phyloP scores from a whole-genome alignment of 2,888 invertebrate species.

The Epistrophe grossulariae region DNA sequence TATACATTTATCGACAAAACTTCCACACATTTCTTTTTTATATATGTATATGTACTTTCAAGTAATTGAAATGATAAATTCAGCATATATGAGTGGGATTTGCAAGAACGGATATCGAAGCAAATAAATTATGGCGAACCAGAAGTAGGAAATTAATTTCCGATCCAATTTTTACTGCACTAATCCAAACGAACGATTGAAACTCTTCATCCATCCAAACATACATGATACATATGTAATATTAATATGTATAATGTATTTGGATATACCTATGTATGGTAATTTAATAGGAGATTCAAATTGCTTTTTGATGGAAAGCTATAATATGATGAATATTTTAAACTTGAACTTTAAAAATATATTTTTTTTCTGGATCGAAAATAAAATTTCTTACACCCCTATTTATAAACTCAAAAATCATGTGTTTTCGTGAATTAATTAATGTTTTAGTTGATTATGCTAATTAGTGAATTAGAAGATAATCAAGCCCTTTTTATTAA shows the following conservation, averaged over 20 bases:
- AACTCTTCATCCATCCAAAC: neutral
- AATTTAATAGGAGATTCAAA: neutral
- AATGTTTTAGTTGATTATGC: too few species aligned
- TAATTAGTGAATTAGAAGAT: too few species aligned
- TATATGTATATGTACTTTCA: neutral
- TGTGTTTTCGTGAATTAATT: too few species aligned
- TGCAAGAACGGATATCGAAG: conserved; percentile 28
- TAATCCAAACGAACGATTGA: neutral
- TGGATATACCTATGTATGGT: too few species aligned
- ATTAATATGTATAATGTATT: too few species aligned
- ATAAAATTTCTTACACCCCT: too few species aligned
- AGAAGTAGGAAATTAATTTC: conserved; percentile 35
- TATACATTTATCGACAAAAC: neutral
- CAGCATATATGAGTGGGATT: neutral
- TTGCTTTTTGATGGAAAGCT: neutral
- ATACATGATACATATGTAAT: too few species aligned
- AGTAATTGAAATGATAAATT: conserved; percentile 33
- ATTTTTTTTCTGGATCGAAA: too few species aligned
- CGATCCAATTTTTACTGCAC: conserved; percentile 15
- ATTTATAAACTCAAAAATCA: too few species aligned
- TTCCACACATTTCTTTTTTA: neutral
- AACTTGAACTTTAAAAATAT: too few species aligned
- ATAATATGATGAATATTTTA: neutral
- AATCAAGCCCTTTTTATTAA: too few species aligned
- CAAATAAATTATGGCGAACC: conserved; percentile 34